A percentile compares a stretch with the other conserved stretches of the same genome.
phyloP scores from a whole-genome alignment of 2,797 vertebrate species.

The Helicolenus hilgendorfi region DNA sequence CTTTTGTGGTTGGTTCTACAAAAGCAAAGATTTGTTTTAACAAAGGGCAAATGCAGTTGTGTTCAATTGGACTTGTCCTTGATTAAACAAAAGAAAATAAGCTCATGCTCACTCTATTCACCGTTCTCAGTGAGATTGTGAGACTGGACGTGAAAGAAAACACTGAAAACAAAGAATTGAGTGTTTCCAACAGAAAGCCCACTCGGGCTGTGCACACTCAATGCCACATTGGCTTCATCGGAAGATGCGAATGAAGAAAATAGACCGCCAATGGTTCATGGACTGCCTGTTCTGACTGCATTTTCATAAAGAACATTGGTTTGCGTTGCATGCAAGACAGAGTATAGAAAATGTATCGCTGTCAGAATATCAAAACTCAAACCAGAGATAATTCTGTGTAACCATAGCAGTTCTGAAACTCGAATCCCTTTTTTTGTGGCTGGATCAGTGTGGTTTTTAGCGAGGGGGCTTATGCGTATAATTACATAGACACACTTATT shows the following conservation, averaged over 20 bases:
- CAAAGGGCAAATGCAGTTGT: not conserved
- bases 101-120: not conserved
- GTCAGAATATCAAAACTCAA: slow-evolving; percentile 59
- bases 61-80: slow-evolving; percentile 1
- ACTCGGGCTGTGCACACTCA: not conserved
- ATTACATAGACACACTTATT: slow-evolving; percentile 90
- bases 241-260: not conserved
- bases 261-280: not conserved
- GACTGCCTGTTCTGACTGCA: not conserved
- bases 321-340: not conserved
- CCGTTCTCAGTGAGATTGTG: not conserved
- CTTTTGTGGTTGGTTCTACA: not conserved
- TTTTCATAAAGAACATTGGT: not conserved
- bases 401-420: slow-evolving; percentile 63
- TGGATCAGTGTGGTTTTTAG: slow-evolving; percentile 81
- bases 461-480: slow-evolving; percentile 79
- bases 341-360: slow-evolving; percentile 18
- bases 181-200: slow-evolving; percentile 6
- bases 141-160: not conserved
- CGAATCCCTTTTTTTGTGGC: slow-evolving; percentile 65
- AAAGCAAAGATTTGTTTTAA: not conserved
- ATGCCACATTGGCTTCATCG: not conserved
- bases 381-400: slow-evolving; percentile 62
- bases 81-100: not conserved
- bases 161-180: not conserved